Evolutionary conservation across 2,113 vertebrate genomes (phyloP).

Genomic region (Clarias magur): DNA sequence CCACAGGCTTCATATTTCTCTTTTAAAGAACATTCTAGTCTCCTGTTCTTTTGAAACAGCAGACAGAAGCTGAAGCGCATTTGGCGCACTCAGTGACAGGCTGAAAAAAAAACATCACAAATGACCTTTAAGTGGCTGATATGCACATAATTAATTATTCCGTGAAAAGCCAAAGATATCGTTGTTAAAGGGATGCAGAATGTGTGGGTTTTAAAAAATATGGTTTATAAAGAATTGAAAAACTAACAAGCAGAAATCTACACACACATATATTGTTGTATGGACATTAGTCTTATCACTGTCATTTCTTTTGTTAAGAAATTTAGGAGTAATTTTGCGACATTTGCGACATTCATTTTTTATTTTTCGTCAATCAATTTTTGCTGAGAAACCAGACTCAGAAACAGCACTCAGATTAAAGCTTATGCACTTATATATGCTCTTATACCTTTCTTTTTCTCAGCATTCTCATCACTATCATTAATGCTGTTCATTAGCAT

Average conservation of each 20-base stretch:
- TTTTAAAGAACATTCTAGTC: not conserved
- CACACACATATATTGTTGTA: slow-evolving; percentile 11
- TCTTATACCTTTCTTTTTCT: no score
- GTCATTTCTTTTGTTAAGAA: slow-evolving; percentile 54
- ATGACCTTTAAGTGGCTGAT: slow-evolving; percentile 39
- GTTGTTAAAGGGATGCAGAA: slow-evolving; percentile 11
- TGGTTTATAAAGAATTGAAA: slow-evolving; percentile 7
- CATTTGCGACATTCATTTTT: slow-evolving; percentile 11
- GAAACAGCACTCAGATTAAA: not conserved
- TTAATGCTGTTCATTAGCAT: not conserved
- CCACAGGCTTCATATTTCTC: not conserved
- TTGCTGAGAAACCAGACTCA: slow-evolving; percentile 26
- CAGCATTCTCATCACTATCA: not conserved
- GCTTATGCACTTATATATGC: not conserved
- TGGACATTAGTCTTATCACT: not conserved
- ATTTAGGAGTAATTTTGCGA: slow-evolving; percentile 42
- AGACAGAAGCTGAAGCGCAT: slow-evolving; percentile 9
- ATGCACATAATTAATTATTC: slow-evolving; percentile 28
- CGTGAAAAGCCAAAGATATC: slow-evolving; percentile 21
- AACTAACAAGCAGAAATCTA: slow-evolving; percentile 58
- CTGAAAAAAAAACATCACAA: not conserved
- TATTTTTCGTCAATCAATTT: not conserved
- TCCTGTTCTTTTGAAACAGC: slow-evolving; percentile 16
- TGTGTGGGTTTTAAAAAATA: not conserved
- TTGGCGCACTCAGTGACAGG: not conserved